A percentile compares a stretch with the other conserved stretches of the same genome.
phyloP scores from a whole-genome alignment of 2,888 invertebrate genomes.

The Caenorhabditis doughertyi region DNA sequence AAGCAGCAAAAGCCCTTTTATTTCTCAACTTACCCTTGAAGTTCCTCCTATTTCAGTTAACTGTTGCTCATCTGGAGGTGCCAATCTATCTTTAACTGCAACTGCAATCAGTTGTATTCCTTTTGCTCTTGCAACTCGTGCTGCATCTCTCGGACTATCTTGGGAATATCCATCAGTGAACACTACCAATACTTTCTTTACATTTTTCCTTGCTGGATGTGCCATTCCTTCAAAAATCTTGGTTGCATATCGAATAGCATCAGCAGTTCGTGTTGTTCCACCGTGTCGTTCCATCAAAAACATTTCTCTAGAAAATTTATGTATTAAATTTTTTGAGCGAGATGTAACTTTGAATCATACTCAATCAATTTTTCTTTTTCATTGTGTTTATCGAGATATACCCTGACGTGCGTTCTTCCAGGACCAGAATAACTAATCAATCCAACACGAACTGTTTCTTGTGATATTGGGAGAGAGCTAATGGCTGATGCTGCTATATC shows the following conservation, averaged over 20 bases:
- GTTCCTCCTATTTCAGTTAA: conserved; percentile 68
- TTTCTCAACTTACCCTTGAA: conserved; percentile 12
- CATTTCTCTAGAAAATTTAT: conserved; percentile 53
- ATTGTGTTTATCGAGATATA: conserved; percentile 62
- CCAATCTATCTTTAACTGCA: conserved; percentile 68
- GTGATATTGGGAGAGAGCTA: conserved; percentile 64
- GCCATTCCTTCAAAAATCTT: conserved; percentile 65
- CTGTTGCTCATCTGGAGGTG: conserved; percentile 71
- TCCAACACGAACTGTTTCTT: conserved; percentile 62
- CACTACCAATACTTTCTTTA: conserved; percentile 71
- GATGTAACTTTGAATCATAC: conserved; percentile 14
- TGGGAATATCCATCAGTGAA: conserved; percentile 79
- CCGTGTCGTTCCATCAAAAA: conserved; percentile 70
- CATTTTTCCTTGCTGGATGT: conserved; percentile 66
- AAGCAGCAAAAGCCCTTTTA: too few relatives aligned
- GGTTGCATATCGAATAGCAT: conserved; percentile 71
- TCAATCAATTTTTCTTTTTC: conserved; percentile 70
- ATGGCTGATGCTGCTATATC: conserved; percentile 67
- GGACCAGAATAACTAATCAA: conserved; percentile 70
- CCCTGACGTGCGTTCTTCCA: conserved; percentile 59
- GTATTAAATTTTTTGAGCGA: neutral
- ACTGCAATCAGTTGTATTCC: conserved; percentile 74
- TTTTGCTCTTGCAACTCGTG: conserved; percentile 64
- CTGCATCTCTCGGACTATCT: conserved; percentile 73
- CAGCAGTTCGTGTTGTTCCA: conserved; percentile 75